Evolutionary conservation across 2,113 vertebrate genomes (phyloP).

Genomic region (Sardina pilchardus): DNA sequence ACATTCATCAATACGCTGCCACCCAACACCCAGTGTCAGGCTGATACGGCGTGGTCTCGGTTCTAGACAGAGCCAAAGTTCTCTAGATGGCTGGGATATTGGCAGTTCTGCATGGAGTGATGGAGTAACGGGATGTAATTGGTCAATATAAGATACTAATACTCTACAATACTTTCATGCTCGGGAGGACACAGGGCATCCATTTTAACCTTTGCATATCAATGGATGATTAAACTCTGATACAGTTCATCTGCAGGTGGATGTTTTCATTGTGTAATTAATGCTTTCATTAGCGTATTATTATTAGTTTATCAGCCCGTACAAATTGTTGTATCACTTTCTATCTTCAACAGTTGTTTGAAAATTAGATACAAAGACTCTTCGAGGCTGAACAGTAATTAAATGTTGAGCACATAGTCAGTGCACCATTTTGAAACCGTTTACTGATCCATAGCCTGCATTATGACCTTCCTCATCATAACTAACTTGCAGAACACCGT

Average conservation of each 20-base stretch:
- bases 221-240: not conserved
- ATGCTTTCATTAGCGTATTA: not conserved
- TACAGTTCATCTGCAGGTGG: not conserved
- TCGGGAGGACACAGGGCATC: not conserved
- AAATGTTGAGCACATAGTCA: not conserved
- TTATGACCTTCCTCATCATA: not conserved
- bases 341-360: not conserved
- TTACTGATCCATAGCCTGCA: not conserved
- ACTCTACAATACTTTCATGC: not conserved
- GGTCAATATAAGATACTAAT: not conserved
- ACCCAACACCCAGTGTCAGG: slow-evolving; percentile 55
- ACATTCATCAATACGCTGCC: slow-evolving; percentile 65
- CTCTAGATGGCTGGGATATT: not conserved
- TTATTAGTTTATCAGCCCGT: not conserved
- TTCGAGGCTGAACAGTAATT: not conserved
- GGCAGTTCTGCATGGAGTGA: not conserved
- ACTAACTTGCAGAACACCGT: not conserved
- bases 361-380: not conserved
- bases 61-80: not conserved
- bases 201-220: not conserved
- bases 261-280: not conserved
- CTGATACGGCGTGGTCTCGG: slow-evolving; percentile 48
- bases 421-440: not conserved
- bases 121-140: not conserved
- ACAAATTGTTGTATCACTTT: not conserved